Evolutionary conservation across 2,797 vertebrate species (phyloP).

Genomic region (Sphaeramia orbicularis): DNA sequence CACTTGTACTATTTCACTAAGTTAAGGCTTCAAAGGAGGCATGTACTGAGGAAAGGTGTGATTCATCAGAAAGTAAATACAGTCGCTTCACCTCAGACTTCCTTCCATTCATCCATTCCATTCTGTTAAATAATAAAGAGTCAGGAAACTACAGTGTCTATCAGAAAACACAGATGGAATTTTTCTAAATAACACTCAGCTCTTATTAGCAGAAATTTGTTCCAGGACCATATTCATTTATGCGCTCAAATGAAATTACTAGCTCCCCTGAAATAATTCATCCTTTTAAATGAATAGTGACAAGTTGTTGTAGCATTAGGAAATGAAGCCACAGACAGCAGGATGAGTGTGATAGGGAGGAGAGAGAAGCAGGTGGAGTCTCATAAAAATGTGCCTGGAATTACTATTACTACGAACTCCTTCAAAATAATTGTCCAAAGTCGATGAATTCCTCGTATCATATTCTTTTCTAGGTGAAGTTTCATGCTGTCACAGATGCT

Average conservation of each 20-base stretch:
- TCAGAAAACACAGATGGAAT: neutral
- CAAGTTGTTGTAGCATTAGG: no score
- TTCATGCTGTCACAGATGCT: neutral
- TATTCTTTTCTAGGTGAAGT: no score
- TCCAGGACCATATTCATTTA: slow-evolving; percentile 3
- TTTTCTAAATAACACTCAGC: slow-evolving; percentile 8
- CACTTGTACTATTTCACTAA: slow-evolving; percentile 3
- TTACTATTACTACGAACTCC: no score
- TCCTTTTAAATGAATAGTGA: neutral
- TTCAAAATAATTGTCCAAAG: neutral
- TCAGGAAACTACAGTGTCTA: neutral
- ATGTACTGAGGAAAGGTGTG: neutral
- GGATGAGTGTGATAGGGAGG: no score
- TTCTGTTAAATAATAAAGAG: slow-evolving; percentile 9
- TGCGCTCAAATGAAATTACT: slow-evolving; percentile 1
- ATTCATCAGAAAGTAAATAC: no score
- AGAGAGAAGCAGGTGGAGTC: no score
- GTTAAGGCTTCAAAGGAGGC: neutral
- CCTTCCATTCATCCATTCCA: neutral
- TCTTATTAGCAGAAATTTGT: slow-evolving; percentile 21
- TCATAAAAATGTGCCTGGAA: no score
- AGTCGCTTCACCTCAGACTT: neutral
- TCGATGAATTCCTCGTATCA: neutral
- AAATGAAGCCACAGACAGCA: no score
- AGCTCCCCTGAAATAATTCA: neutral